Base-by-base conservation (phyloP, 1,140 invertebrate species). In the Drosophila arawakana region DNA sequence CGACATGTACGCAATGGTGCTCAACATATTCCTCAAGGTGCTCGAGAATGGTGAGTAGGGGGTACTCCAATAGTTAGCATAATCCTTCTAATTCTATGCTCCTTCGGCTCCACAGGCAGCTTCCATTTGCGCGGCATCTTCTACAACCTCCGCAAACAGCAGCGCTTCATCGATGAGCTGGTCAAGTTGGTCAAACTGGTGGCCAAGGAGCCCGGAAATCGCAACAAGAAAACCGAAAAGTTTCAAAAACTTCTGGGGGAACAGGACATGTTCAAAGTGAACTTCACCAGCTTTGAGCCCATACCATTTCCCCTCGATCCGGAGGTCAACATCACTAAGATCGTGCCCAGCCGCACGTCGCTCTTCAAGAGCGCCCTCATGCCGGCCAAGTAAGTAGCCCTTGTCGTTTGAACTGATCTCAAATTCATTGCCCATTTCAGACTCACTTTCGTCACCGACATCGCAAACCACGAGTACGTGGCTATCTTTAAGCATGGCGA, bases 401-500 rank as follows among this genome's bases (percentile, higher is more conserved):
- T 2, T 21, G 18, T 21, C 1, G 2, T 2, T 21, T 21, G 18
- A 1, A 21, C 18, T 21, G 18, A 30, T 30, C 1, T 1, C 2
- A 30, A 4, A 30, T 30, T 2, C 25, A n/a, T 61, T 10, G 0
- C 41, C 6, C 25, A n/a, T 61, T 10, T 0, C 41, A 92, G 91
- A 57, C 73, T 99, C 18, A 97, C 97, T 3, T 99, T 99, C 92
- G 93, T 96, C 13, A 92, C 92, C 0, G 98, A 97, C 0, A 95
- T 92, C 30, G 83, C 94, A 0, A 94, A 96, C 55, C 95, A 96
- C 37, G 97, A 98, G 91, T 99, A 99, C 93, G 96, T 98, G 11
- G 97, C 98, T 0, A 99, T 99, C 76, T 99, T 99, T 93, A 99
- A 99, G 94, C 95, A 98, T 89, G 99, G 99, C 1, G 99, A 99